These are phyloP conservation scores for Drosophila tanythrix DNA, from an alignment of 2,888 invertebrate genomes.

Conservation along the genomic window DNA sequence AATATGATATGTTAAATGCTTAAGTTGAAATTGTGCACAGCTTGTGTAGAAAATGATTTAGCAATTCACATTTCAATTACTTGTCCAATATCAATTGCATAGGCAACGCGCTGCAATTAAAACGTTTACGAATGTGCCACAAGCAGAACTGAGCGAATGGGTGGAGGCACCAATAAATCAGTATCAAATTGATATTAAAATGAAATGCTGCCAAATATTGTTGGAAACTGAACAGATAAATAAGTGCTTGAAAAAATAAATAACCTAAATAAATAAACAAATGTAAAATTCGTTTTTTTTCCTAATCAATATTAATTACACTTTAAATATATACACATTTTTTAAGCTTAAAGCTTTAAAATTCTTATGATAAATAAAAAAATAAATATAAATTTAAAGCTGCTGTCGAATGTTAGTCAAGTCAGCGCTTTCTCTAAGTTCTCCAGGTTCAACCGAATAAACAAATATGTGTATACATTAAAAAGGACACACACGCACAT, in stretches of 20 bases:
- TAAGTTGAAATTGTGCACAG: neutral
- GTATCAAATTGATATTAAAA: neutral
- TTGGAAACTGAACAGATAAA: neutral
- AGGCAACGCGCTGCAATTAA: neutral
- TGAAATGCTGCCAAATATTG: neutral
- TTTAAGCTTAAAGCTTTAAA: neutral
- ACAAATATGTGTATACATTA: neutral
- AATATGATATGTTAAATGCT: neutral
- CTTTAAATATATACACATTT: neutral
- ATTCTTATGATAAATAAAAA: neutral
- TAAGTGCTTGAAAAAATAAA: neutral
- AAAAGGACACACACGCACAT: conserved; percentile 1
- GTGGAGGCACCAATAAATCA: neutral
- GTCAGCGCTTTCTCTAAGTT: neutral
- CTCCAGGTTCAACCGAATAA: neutral
- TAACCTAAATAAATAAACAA: neutral
- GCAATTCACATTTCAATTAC: neutral
- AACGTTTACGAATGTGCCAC: neutral
- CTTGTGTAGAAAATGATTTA: neutral
- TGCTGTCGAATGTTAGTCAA: neutral
- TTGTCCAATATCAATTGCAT: neutral
- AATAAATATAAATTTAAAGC: neutral
- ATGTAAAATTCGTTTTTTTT: neutral
- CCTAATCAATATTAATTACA: neutral
- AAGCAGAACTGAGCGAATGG: neutral